These are phyloP conservation scores for Pelodiscus sinensis DNA, from an alignment of 2,113 vertebrate species.

Conservation along the genomic window DNA sequence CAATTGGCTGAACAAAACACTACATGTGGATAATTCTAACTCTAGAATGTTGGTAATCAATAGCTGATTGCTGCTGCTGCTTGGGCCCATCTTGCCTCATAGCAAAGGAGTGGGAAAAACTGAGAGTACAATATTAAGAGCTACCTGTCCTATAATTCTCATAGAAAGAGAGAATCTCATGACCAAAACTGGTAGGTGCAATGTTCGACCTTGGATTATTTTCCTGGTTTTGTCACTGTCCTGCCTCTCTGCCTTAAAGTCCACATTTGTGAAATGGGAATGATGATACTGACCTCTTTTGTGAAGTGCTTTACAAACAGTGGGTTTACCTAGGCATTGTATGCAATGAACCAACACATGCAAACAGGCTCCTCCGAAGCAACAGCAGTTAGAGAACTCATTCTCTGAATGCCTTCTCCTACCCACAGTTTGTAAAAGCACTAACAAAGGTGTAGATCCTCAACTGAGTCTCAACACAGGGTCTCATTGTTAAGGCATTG, in stretches of 20 bases:
- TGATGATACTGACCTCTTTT: not conserved
- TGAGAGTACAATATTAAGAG: not conserved
- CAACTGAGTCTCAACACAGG: not conserved
- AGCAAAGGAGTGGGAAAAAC: not conserved
- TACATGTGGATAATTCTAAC: not conserved
- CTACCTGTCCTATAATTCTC: not conserved
- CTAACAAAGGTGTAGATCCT: not conserved
- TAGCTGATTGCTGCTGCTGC: not conserved
- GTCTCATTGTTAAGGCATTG: not conserved
- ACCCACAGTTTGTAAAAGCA: not conserved
- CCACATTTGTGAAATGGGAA: not conserved
- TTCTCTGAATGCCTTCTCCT: not conserved
- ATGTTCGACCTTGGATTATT: not conserved
- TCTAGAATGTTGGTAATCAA: not conserved
- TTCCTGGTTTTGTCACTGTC: not conserved
- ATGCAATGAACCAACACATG: not conserved
- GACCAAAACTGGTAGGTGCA: not conserved
- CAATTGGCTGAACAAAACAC: not conserved
- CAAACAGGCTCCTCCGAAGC: not conserved
- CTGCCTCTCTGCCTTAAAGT: not conserved
- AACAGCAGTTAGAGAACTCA: not conserved
- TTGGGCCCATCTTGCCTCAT: not conserved
- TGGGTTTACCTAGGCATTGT: not conserved
- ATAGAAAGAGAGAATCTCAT: not conserved
- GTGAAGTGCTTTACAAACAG: not conserved